Conservation (phyloP, 1,140 invertebrate species). For the Neodiprion fabricii region DNA sequence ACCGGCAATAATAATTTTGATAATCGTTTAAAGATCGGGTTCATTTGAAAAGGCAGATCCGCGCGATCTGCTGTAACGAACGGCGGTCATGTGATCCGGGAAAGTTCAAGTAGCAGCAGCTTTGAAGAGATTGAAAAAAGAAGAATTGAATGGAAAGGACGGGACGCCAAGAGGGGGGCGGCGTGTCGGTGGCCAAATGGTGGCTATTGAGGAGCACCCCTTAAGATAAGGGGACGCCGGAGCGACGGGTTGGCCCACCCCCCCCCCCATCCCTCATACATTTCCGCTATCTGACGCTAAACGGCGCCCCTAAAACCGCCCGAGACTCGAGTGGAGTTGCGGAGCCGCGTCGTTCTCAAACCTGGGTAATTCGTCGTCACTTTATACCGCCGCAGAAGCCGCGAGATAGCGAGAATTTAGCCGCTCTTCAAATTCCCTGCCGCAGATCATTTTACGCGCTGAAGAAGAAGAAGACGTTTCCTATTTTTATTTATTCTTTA, state of each 20-base stretch:
- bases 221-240: neutral
- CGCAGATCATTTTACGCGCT: no score
- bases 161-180: no score
- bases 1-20: no score
- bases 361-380: neutral
- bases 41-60: no score
- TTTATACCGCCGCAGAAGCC: neutral
- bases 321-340: neutral
- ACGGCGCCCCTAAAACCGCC: constrained; percentile 25
- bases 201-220: neutral
- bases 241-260: constrained; percentile 15
- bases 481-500: no score
- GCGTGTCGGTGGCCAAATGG: neutral
- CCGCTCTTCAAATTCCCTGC: neutral
- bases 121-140: no score
- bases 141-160: no score
- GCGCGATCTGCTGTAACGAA: no score
- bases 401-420: neutral
- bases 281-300: constrained; percentile 50
- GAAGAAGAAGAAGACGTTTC: no score
- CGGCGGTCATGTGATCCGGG: no score
- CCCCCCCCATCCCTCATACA: constrained; percentile 38
- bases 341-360: neutral
- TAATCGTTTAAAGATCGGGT: no score
- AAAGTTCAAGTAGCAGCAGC: no score